Percentiles rank a stretch among this genome's conserved stretches.
These are phyloP conservation scores for Sinocyclocheilus anophthalmus DNA, from an alignment of 2,113 vertebrate species.

Conservation along the genomic window DNA sequence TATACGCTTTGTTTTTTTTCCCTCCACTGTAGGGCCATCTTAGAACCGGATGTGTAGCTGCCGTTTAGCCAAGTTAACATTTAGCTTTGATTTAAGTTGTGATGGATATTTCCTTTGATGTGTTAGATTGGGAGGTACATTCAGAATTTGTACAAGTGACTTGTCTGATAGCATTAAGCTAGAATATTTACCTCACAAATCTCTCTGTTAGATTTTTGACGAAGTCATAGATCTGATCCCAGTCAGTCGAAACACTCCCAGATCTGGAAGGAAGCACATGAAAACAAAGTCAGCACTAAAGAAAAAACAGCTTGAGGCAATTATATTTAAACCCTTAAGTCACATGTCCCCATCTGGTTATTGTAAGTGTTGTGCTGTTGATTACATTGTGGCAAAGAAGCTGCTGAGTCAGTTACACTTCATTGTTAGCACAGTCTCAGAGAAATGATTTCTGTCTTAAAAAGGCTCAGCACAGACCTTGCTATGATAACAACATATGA, in stretches of 20 bases:
- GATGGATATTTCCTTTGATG: not conserved
- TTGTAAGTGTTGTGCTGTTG: not conserved
- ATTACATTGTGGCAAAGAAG: conserved; percentile 16
- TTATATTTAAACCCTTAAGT: conserved; percentile 6
- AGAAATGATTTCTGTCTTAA: not conserved
- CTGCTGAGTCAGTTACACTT: conserved; percentile 36
- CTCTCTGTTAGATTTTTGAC: conserved; percentile 88
- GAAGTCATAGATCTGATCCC: conserved; percentile 89
- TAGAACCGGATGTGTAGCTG: conserved; percentile 49
- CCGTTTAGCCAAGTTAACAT: not conserved
- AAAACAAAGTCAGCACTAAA: conserved; percentile 3
- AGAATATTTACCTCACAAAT: conserved; percentile 86
- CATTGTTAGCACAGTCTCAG: not conserved
- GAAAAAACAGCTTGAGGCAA: not conserved
- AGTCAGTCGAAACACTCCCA: conserved; percentile 85
- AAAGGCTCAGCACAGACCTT: not conserved
- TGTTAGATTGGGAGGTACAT: not conserved
- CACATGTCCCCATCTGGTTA: conserved; percentile 1
- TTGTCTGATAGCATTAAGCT: too few species aligned
- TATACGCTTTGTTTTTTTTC: not conserved
- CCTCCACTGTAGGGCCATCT: conserved; percentile 16
- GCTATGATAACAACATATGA: not conserved
- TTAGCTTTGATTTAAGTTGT: not conserved
- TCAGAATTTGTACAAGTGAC: not conserved
- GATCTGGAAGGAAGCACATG: conserved; percentile 74